Evolutionary conservation across 2,888 invertebrate species (phyloP), one percentile per base, ranked within the genome.

Genomic region (Odontomyia ornata): DNA sequence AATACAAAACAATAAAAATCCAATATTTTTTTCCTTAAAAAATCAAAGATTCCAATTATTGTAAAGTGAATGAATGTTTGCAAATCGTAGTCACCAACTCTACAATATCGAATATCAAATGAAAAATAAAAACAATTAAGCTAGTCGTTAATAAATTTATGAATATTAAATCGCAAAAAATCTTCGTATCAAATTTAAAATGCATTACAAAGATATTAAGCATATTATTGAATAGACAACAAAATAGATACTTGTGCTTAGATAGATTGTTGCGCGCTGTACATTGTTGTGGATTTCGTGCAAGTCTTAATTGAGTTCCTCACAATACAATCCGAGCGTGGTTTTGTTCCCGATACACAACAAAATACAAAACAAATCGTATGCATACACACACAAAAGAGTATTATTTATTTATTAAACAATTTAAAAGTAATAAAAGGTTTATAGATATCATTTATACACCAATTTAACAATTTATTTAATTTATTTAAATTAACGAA

Each of bases 111-210:
- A 5, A 36, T 36, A 36, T 36, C 36, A 79, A 11, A 79, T 77
- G 62, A 75, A 21, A 77, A 52, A 78, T 72, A 56, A 80, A 80
- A 79, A 79, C 80, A 80, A 80, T 79, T 76, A 81, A 80, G 80
- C 80, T 81, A 81, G 79, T 81, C 78, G 79, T 79, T 77, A 78
- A 78, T 77, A 78, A 78, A 80, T 77, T 79, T 79, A 78, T 77
- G 77, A 76, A 78, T 77, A 77, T n/a, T 64, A 72, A 52, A 77
- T 60, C 57, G n/a, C n/a, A n/a, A n/a, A 72, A 43, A 64, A 15
- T 52, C 52, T 36, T 36, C 52, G 52, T 52, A 52, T 52, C 52
- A 52, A 36, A 15, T 52, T 18, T 52, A n/a, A 52, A n/a, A 52
- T 52, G 52, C 13, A 60, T n/a, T 60, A 13, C 21, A 60, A 60